These are phyloP conservation scores for Fregetta grallaria DNA, from an alignment of 2,113 vertebrate genomes.

Conservation along the genomic window DNA sequence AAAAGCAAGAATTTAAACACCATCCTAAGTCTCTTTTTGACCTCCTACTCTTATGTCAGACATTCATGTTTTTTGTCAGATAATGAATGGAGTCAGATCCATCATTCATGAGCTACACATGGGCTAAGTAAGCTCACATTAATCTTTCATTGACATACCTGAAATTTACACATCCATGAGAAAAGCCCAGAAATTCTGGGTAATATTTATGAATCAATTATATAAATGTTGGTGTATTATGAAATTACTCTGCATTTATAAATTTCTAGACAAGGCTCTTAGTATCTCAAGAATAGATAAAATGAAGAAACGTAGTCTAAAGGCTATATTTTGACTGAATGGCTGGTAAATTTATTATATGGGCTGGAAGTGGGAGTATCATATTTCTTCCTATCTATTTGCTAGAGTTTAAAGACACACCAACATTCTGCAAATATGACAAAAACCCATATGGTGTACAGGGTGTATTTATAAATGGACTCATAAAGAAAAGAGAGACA, in stretches of 20 bases:
- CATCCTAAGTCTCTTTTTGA: background rate
- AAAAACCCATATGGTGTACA: background rate
- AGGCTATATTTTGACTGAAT: background rate
- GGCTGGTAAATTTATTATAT: background rate
- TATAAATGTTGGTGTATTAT: background rate
- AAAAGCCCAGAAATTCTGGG: background rate
- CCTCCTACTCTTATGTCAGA: background rate
- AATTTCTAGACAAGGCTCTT: background rate
- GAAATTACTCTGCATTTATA: background rate
- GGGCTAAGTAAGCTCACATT: background rate
- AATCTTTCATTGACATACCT: background rate
- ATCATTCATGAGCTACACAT: background rate
- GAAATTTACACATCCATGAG: background rate
- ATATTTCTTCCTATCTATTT: background rate
- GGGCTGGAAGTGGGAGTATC: background rate
- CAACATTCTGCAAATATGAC: background rate
- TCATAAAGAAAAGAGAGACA: background rate
- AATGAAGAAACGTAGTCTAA: background rate
- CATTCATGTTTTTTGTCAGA: background rate
- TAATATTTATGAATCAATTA: background rate
- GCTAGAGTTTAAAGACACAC: background rate
- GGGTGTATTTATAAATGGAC: background rate
- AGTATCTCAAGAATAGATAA: background rate
- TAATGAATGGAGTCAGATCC: background rate
- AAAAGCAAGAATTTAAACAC: background rate